phyloP scores from a whole-genome alignment of 2,797 vertebrate species.

The Lacerta bilineata region DNA sequence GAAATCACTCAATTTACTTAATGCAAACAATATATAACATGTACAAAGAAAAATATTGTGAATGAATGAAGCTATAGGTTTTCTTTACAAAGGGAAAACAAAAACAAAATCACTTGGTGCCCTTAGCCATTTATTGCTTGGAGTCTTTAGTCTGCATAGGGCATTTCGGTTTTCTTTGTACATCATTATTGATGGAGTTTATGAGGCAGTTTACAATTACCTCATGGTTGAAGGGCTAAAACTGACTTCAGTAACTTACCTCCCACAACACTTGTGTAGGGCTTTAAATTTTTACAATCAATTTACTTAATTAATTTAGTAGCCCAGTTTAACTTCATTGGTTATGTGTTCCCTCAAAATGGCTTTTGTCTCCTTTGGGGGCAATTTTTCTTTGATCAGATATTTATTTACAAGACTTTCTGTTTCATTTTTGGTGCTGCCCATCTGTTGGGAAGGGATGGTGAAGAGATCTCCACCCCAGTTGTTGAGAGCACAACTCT shows the following conservation, averaged over 20 bases:
- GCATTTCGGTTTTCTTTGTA: constrained; percentile 62
- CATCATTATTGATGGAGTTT: constrained; percentile 58
- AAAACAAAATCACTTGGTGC: background rate
- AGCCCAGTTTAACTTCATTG: constrained; percentile 76
- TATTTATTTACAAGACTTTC: constrained; percentile 60
- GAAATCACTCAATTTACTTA: background rate
- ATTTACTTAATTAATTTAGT: constrained; percentile 79
- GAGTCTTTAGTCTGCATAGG: constrained; percentile 34
- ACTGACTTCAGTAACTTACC: constrained; percentile 73
- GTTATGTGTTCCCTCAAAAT: constrained; percentile 75
- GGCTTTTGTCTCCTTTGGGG: constrained; percentile 65
- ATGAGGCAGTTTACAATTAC: constrained; percentile 73
- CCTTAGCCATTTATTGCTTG: constrained; percentile 26
- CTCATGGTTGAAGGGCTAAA: constrained; percentile 68
- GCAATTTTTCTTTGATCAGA: constrained; percentile 42
- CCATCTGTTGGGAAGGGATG: background rate
- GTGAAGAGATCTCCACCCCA: background rate
- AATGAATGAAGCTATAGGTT: background rate
- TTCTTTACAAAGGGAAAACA: background rate
- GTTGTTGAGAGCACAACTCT: background rate
- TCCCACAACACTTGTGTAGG: constrained; percentile 62
- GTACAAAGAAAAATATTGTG: background rate
- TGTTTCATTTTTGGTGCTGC: constrained; percentile 45
- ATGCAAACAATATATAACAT: background rate
- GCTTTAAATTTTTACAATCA: constrained; percentile 76